These are phyloP conservation scores for Plectropomus leopardus DNA, from an alignment of 2,113 vertebrate species.

Conservation along the genomic window DNA sequence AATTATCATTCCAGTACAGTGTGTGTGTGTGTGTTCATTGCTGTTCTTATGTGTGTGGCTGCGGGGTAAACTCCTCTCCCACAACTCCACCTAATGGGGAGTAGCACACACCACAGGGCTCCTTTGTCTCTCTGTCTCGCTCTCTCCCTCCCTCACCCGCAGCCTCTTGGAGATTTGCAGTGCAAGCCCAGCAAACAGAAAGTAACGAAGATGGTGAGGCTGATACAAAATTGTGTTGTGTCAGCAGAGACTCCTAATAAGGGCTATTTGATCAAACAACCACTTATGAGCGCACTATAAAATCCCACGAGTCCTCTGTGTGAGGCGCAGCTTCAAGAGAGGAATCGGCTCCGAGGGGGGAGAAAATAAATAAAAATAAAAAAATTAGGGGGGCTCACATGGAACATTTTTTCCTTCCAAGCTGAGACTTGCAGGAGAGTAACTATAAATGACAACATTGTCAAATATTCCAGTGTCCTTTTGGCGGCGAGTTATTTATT, in stretches of 20 bases:
- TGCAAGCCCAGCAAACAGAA: constrained; percentile 61
- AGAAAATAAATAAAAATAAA: constrained; percentile 17
- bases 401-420: constrained; percentile 39
- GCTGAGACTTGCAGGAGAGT: constrained; percentile 53
- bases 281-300: constrained; percentile 51
- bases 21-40: constrained; percentile 45
- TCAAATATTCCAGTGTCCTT: constrained; percentile 75
- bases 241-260: constrained; percentile 78
- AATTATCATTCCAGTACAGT: constrained; percentile 78
- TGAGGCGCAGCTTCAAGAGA: constrained; percentile 43
- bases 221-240: constrained; percentile 53
- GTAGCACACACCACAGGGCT: constrained; percentile 63
- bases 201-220: constrained; percentile 47
- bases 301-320: constrained; percentile 54
- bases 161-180: constrained; percentile 44
- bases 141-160: constrained; percentile 32
- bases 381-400: constrained; percentile 28
- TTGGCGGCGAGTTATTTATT: constrained; percentile 76
- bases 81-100: constrained; percentile 74
- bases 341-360: constrained; percentile 14
- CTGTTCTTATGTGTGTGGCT: constrained; percentile 51
- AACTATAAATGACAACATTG: constrained; percentile 77
- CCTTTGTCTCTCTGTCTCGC: constrained; percentile 56
- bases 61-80: constrained; percentile 65
- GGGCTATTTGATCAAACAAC: constrained; percentile 78